Evolutionary conservation across 2,113 vertebrate genomes (phyloP).

Genomic region (Pelecanoides urinatrix): DNA sequence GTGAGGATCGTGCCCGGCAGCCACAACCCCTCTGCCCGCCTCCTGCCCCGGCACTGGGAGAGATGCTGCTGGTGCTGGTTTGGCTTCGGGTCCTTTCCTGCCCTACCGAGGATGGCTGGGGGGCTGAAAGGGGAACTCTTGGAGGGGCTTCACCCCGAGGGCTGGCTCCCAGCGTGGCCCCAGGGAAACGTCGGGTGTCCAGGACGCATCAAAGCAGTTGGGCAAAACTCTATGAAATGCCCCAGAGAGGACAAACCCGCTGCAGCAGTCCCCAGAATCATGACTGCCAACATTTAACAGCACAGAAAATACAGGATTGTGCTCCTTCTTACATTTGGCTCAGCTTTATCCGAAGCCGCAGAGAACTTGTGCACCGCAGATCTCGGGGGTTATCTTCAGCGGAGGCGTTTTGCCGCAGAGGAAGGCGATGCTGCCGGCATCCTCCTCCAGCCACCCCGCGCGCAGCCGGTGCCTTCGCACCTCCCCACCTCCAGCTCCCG

Average conservation of each 20-base stretch:
- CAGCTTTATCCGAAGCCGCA: neutral
- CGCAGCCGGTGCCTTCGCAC: neutral
- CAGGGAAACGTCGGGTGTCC: neutral
- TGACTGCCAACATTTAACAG: neutral
- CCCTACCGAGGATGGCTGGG: neutral
- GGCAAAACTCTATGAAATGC: neutral
- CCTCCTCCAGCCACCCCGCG: fast-evolving
- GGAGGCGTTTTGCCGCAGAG: neutral
- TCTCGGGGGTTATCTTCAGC: neutral
- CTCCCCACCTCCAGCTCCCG: neutral
- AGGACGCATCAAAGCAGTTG: neutral
- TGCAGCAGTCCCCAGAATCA: neutral
- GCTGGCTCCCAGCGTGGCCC: neutral
- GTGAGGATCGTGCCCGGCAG: neutral
- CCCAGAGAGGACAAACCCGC: neutral
- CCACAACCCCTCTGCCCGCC: neutral
- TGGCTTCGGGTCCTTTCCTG: neutral
- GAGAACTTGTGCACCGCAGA: neutral
- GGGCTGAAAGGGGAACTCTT: neutral
- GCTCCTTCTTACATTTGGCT: neutral
- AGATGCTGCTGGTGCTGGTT: neutral
- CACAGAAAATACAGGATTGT: neutral
- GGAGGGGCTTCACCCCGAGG: neutral
- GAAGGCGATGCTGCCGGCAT: neutral
- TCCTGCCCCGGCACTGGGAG: neutral